These are phyloP conservation scores for Neoaliturus tenellus DNA, from an alignment of 2,888 invertebrate genomes.

Conservation along the genomic window DNA sequence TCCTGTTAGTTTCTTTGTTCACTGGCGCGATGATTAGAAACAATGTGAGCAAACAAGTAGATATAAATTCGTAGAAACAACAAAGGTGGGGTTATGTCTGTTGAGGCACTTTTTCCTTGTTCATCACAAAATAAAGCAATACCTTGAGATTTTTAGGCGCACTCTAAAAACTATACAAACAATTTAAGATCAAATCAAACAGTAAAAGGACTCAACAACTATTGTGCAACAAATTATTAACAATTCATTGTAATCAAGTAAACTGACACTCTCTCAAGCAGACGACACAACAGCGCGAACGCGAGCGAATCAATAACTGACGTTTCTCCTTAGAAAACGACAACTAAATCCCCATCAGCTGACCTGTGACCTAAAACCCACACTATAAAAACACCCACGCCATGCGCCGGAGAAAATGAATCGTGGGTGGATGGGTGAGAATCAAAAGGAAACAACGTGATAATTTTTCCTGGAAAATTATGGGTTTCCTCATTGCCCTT, in stretches of 20 bases:
- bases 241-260: not conserved
- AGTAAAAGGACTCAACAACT: not conserved
- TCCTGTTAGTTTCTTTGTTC: not conserved
- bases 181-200: not conserved
- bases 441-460: not conserved
- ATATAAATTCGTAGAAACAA: not conserved
- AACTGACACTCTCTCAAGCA: not conserved
- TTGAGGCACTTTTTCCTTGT: not conserved
- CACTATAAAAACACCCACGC: not conserved
- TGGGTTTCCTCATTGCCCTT: too few species aligned
- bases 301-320: conserved; percentile 17
- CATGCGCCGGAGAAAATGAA: not conserved
- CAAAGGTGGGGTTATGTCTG: not conserved
- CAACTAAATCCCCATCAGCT: not conserved
- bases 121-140: not conserved
- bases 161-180: not conserved
- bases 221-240: not conserved
- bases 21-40: not conserved
- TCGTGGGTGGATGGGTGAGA: not conserved
- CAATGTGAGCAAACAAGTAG: not conserved
- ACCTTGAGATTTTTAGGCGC: not conserved
- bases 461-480: too few species aligned
- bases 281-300: conserved; percentile 4
- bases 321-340: not conserved
- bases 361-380: conserved; percentile 23